A percentile compares a stretch with the other conserved stretches of the same genome.
These are phyloP conservation scores for Cephus rjabovi DNA, from an alignment of 2,888 invertebrate genomes.

Conservation along the genomic window DNA sequence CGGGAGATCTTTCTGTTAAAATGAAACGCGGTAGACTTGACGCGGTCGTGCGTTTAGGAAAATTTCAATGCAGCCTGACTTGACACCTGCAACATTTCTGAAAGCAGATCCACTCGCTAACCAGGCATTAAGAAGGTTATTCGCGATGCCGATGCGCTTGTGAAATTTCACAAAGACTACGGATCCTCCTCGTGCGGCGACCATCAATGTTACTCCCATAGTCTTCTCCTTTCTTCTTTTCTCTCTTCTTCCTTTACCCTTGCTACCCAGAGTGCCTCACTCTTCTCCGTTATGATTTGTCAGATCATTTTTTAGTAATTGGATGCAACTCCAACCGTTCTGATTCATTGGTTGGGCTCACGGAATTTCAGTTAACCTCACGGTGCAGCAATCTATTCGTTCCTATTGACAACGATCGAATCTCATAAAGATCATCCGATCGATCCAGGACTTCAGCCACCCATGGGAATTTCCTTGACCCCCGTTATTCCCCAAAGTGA, in stretches of 20 bases:
- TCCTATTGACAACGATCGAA: not conserved
- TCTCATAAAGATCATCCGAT: not conserved
- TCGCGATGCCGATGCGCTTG: not conserved
- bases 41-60: not conserved
- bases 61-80: not conserved
- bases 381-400: not conserved
- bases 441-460: not conserved
- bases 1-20: not conserved
- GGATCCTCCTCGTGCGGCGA: not conserved
- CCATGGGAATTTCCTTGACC: not conserved
- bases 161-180: not conserved
- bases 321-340: slow-evolving; percentile 2
- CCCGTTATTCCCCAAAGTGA: not conserved
- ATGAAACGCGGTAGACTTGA: not conserved
- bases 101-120: slow-evolving; percentile 1
- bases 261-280: not conserved
- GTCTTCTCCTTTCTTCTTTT: not conserved
- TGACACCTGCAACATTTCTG: not conserved
- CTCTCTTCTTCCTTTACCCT: not conserved
- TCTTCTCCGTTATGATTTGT: not conserved
- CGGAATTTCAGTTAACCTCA: not conserved
- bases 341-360: not conserved
- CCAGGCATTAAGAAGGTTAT: not conserved
- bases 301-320: not conserved
- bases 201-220: not conserved